Evolutionary conservation across 2,797 vertebrate species (phyloP), one percentile per base, ranked within the genome.

Genomic region (Euphonia xanthogaster): DNA sequence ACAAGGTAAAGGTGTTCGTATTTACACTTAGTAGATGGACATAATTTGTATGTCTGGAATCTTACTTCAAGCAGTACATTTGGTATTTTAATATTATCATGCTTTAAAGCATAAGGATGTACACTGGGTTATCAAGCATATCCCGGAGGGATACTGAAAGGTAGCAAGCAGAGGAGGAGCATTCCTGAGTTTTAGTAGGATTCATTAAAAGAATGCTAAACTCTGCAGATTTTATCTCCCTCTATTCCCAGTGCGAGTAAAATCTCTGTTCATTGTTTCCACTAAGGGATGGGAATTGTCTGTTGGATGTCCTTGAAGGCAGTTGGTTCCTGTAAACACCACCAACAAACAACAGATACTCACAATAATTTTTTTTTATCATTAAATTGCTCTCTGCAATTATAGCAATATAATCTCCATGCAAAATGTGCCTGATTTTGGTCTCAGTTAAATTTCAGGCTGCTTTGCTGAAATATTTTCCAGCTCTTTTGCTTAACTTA

Each of bases 391-490:
- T 44, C 53, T 40, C 89, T 14, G 8, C 58, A 90, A 90, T 84
- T 90, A 91, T 42, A 94, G 44, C 66, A 90, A 76, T 53, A 63
- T 50, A 86, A 91, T 75, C 66, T 77, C 74, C 66, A 54, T 33
- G 31, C 58, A 90, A 95, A 93, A 88, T 86, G 53, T 15, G 78
- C 39, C 89, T 62, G 62, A 89, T 75, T 93, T 93, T 73, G 60
- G 55, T 53, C 86, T 88, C 74, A 65, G 72, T 80, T 66, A 88
- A 86, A 81, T 85, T 93, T 62, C 85, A 81, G 77, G 39, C 40
- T 84, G 76, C 53, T 95, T 54, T 63, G 40, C 42, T 78, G 86
- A 86, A 93, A 73, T 75, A 82, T 84, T 88, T 91, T 63, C 87
- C 82, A 86, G 57, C 53, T 78, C 74, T 75, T 96, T 78, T 70